Evolutionary conservation across 2,888 invertebrate species (phyloP).

Genomic region (Drosophila falleni): DNA sequence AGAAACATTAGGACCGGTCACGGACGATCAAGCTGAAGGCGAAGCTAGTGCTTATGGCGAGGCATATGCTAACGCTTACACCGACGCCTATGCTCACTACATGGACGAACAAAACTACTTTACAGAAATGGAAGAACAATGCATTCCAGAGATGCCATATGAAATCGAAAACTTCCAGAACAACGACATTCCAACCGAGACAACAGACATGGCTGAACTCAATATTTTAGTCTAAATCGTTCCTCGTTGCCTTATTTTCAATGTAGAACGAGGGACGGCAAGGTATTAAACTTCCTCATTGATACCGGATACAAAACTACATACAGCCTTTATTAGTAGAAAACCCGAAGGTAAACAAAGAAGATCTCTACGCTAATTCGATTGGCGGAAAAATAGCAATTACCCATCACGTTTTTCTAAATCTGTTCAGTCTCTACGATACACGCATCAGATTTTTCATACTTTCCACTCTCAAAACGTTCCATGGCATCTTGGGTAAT

Average conservation of each 20-base stretch:
- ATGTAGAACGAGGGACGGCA: too few relatives aligned
- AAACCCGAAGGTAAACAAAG: too few relatives aligned
- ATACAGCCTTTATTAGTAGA: too few relatives aligned
- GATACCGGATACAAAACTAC: too few relatives aligned
- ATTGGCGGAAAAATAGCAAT: conserved; percentile 6
- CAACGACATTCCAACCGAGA: too few relatives aligned
- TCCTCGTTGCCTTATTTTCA: background rate
- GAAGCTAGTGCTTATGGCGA: background rate
- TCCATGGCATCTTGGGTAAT: too few relatives aligned
- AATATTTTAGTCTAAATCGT: background rate
- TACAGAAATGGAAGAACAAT: background rate
- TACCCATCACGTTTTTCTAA: conserved; percentile 10
- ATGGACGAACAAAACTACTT: background rate
- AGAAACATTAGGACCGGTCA: too few relatives aligned
- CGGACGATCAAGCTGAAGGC: background rate
- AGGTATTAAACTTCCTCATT: too few relatives aligned
- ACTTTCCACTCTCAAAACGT: too few relatives aligned
- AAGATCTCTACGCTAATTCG: too few relatives aligned
- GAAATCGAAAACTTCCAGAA: background rate
- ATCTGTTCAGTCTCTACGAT: background rate
- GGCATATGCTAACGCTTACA: background rate
- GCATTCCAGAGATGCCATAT: background rate
- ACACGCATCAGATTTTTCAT: too few relatives aligned
- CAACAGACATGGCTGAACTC: background rate
- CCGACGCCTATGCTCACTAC: background rate